phyloP scores from a whole-genome alignment of 2,113 vertebrate genomes.

The Abramis brama region DNA sequence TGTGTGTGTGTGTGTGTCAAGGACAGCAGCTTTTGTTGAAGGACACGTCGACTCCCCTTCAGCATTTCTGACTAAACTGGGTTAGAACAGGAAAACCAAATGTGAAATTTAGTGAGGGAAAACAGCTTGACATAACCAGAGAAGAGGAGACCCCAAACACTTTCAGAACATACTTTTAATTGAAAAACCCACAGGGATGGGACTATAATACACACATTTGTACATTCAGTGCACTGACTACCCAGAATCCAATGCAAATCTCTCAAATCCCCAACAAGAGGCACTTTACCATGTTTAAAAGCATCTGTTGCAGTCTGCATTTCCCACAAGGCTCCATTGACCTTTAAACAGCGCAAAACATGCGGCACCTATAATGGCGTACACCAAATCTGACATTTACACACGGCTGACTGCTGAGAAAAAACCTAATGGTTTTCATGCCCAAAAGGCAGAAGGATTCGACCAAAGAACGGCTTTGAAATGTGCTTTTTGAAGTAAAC shows the following conservation, averaged over 20 bases:
- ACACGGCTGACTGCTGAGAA: constrained; percentile 53
- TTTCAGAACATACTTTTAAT: background rate
- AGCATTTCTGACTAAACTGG: constrained; percentile 40
- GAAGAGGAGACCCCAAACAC: background rate
- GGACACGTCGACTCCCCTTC: constrained; percentile 59
- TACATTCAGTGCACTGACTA: background rate
- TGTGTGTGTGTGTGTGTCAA: constrained; percentile 61
- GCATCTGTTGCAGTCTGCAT: constrained; percentile 47
- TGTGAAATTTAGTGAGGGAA: background rate
- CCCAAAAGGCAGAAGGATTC: constrained; percentile 35
- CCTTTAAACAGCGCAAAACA: constrained; percentile 72
- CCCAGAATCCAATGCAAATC: background rate
- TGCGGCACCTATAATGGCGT: constrained; percentile 64
- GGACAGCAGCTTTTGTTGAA: constrained; percentile 70
- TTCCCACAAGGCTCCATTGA: constrained; percentile 64
- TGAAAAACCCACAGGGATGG: background rate
- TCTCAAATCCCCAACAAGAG: background rate
- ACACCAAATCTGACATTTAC: constrained; percentile 76
- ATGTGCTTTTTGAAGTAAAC: background rate
- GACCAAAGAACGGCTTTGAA: background rate
- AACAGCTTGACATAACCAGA: background rate
- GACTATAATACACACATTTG: background rate
- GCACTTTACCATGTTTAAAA: background rate
- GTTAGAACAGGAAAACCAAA: background rate
- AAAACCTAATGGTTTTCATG: constrained; percentile 53